These are phyloP conservation scores for Felis catus DNA, from an alignment of 2,113 vertebrate species.

Conservation along the genomic window DNA sequence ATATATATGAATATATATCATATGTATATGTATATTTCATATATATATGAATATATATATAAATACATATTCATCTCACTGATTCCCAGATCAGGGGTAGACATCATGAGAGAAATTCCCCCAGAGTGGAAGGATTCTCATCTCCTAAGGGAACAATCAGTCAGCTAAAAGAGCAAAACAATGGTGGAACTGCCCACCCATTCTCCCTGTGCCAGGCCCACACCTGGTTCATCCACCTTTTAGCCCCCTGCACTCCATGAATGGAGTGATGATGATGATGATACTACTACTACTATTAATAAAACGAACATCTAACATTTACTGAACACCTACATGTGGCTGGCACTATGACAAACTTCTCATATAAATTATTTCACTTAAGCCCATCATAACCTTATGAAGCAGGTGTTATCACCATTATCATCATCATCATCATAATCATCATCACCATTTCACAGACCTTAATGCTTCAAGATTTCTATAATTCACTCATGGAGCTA, in stretches of 20 bases:
- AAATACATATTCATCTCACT: not conserved
- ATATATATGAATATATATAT: too few species aligned
- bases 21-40: too few species aligned
- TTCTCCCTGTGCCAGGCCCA: not conserved
- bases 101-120: not conserved
- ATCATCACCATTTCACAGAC: not conserved
- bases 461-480: not conserved
- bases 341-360: not conserved
- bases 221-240: not conserved
- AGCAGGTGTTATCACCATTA: not conserved
- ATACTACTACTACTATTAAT: not conserved
- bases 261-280: not conserved
- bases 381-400: not conserved
- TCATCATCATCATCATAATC: not conserved
- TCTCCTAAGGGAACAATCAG: not conserved
- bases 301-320: not conserved
- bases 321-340: not conserved
- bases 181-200: not conserved
- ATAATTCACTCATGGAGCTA: not conserved
- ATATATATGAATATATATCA: too few species aligned
- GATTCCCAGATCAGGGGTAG: not conserved
- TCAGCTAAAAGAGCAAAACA: not conserved
- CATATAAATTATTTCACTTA: not conserved
- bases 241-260: too few species aligned
- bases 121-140: not conserved